Conservation (phyloP, 2,797 vertebrate species). For the Lacerta viridis region DNA sequence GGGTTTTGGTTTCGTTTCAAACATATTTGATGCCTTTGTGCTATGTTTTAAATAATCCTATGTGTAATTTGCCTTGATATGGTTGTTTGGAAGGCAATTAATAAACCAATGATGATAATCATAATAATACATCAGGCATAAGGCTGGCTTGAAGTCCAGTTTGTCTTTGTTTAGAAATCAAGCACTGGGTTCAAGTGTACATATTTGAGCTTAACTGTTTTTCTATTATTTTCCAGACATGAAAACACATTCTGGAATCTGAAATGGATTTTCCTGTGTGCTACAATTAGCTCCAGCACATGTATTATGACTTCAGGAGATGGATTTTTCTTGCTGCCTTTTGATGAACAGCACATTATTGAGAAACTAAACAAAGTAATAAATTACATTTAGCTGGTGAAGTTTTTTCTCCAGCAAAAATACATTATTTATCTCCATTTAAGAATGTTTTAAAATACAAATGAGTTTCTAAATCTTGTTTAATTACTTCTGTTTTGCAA, state of each 20-base stretch:
- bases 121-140: neutral
- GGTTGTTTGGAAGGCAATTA: too few species aligned
- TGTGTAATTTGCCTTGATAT: neutral
- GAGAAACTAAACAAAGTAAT: slow-evolving; percentile 47
- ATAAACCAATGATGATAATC: too few species aligned
- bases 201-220: neutral
- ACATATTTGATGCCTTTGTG: neutral
- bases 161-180: slow-evolving; percentile 8
- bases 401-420: neutral
- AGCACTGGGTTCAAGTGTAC: neutral
- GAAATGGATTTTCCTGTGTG: slow-evolving; percentile 27
- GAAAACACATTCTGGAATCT: slow-evolving; percentile 32
- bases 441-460: slow-evolving; percentile 52
- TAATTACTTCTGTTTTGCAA: slow-evolving; percentile 18
- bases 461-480: slow-evolving; percentile 26
- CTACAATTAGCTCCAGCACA: slow-evolving; percentile 48
- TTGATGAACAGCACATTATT: slow-evolving; percentile 49
- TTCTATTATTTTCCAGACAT: slow-evolving; percentile 21
- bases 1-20: neutral
- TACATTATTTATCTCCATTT: slow-evolving; percentile 29
- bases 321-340: slow-evolving; percentile 54
- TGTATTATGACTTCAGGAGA: slow-evolving; percentile 45
- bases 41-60: neutral
- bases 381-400: neutral
- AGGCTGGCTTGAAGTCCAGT: neutral